phyloP scores from a whole-genome alignment of 2,888 invertebrate species.

The Morpho deidamia region DNA sequence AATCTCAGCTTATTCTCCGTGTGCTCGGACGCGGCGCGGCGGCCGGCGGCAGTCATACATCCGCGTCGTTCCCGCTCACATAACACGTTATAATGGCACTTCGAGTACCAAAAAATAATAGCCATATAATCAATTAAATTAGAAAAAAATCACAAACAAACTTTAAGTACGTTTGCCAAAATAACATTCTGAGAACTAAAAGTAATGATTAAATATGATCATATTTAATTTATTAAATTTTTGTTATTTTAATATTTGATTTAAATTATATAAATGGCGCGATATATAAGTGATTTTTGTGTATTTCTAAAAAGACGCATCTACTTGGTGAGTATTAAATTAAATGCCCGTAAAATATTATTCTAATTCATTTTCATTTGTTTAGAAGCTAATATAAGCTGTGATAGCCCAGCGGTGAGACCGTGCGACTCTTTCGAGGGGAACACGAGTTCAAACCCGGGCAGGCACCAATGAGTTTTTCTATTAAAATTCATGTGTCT shows the following conservation, averaged over 20 bases:
- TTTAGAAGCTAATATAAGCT: too few relatives aligned
- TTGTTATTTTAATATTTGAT: constrained; percentile 5
- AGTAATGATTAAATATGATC: not conserved
- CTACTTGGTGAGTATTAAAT: constrained; percentile 56
- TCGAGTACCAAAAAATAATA: constrained; percentile 9
- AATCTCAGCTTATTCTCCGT: constrained; percentile 35
- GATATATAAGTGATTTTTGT: constrained; percentile 37
- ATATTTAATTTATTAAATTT: not conserved
- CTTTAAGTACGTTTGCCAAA: constrained; percentile 23
- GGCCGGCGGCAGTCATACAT: constrained; percentile 42
- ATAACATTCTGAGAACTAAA: not conserved
- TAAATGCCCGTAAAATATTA: too few relatives aligned
- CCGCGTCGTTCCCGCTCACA: constrained; percentile 31
- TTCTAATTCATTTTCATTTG: not conserved
- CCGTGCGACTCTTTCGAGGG: too few relatives aligned
- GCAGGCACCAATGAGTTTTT: too few relatives aligned
- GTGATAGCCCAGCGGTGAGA: too few relatives aligned
- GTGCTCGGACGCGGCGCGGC: constrained; percentile 27
- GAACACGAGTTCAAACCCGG: too few relatives aligned
- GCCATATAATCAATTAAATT: constrained; percentile 5
- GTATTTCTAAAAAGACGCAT: constrained; percentile 45
- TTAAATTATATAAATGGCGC: constrained; percentile 30
- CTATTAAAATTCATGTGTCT: too few relatives aligned
- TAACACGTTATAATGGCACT: constrained; percentile 19
- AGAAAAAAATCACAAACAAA: constrained; percentile 16